Percentiles rank a stretch among this genome's conserved stretches.
Evolutionary conservation across 2,888 invertebrate genomes (phyloP).

Genomic region (Ypsolopha sequella): DNA sequence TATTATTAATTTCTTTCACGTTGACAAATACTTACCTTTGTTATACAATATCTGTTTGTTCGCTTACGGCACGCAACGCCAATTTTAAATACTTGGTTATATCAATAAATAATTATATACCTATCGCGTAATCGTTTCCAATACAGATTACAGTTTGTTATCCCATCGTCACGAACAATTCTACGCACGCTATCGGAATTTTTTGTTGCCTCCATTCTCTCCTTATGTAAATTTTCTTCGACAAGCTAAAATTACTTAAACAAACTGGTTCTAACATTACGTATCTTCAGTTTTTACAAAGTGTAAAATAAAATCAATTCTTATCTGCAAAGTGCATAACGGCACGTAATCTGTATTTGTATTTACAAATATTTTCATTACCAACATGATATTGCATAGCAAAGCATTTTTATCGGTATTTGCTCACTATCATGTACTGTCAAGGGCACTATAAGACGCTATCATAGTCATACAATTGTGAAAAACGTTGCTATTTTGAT

Average conservation of each 20-base stretch:
- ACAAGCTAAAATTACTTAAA: too few relatives aligned
- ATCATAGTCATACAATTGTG: too few relatives aligned
- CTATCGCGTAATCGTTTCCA: constrained; percentile 3
- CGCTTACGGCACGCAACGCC: constrained; percentile 13
- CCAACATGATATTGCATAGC: not conserved
- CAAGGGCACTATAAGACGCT: not conserved
- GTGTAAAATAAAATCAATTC: too few relatives aligned
- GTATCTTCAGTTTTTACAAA: too few relatives aligned
- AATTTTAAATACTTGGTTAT: not conserved
- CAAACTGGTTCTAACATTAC: too few relatives aligned
- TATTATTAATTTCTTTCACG: too few relatives aligned
- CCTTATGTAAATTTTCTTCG: not conserved
- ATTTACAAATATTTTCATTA: not conserved
- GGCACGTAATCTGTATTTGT: not conserved
- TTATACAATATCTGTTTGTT: constrained; percentile 10
- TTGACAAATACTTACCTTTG: too few relatives aligned
- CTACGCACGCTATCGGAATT: not conserved
- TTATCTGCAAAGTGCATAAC: too few relatives aligned
- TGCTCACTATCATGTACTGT: not conserved
- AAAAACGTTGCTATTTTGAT: too few relatives aligned
- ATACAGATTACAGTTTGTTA: not conserved
- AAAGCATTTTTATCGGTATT: not conserved
- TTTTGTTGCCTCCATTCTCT: not conserved
- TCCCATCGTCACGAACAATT: not conserved
- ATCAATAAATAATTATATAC: not conserved